A percentile compares a stretch with the other conserved stretches of the same genome.
phyloP scores from a whole-genome alignment of 2,113 vertebrate species.

The Chrysemys picta region DNA sequence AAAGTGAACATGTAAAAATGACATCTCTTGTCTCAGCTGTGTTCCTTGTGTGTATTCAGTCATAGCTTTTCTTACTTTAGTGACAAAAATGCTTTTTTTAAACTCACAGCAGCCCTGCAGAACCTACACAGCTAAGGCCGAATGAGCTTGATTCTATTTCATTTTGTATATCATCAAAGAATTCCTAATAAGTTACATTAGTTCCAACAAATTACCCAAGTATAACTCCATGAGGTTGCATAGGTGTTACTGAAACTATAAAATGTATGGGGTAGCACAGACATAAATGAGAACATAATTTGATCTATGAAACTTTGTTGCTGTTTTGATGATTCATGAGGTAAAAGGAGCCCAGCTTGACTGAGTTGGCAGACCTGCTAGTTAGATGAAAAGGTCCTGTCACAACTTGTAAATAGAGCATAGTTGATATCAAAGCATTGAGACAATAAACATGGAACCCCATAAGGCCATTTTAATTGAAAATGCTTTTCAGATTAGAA shows the following conservation, averaged over 20 bases:
- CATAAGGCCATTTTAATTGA: neutral
- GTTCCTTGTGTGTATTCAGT: neutral
- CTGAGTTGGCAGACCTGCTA: neutral
- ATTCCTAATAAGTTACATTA: neutral
- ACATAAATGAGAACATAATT: neutral
- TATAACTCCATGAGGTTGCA: neutral
- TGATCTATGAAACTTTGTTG: neutral
- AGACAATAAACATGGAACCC: neutral
- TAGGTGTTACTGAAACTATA: neutral
- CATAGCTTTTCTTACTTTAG: neutral
- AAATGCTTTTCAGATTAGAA: neutral
- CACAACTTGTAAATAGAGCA: neutral
- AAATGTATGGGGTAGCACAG: neutral
- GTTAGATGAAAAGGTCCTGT: neutral
- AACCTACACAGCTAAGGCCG: neutral
- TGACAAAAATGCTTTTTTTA: neutral
- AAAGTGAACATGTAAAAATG: slow-evolving; percentile 27
- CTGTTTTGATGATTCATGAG: neutral
- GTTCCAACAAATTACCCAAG: neutral
- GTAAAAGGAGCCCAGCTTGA: neutral
- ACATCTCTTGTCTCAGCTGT: slow-evolving; percentile 13
- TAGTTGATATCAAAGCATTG: neutral
- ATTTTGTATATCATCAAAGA: neutral
- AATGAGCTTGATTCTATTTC: neutral
- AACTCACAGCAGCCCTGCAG: neutral